Evolutionary conservation across 2,888 invertebrate genomes (phyloP).

Genomic region (Cyclophora albipunctata): DNA sequence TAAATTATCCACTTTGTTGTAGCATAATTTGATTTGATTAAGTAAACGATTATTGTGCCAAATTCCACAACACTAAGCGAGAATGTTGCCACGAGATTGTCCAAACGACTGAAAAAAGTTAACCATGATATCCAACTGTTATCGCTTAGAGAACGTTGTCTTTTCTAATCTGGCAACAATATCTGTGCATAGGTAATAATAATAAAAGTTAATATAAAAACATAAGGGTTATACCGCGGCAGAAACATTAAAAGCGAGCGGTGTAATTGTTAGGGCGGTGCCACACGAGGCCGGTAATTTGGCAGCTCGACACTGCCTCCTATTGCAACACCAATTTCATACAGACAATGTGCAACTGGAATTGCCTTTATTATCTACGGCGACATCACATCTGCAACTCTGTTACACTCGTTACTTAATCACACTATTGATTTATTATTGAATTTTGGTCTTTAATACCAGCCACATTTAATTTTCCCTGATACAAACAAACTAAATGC

Average conservation of each 20-base stretch:
- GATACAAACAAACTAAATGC: no score
- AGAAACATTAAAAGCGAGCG: constrained; percentile 28
- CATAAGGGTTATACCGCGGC: constrained; percentile 30
- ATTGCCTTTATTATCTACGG: constrained; percentile 37
- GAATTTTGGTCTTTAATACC: constrained; percentile 1
- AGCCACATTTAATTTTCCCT: not conserved
- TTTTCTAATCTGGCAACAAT: constrained; percentile 13
- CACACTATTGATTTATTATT: constrained; percentile 2
- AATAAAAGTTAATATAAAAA: constrained; percentile 42
- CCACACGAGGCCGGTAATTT: constrained; percentile 35
- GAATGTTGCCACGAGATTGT: no score
- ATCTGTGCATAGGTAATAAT: constrained; percentile 18
- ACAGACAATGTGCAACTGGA: constrained; percentile 34
- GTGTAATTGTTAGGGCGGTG: constrained; percentile 34
- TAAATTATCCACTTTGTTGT: no score
- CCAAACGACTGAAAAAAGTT: no score
- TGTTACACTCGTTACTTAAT: constrained; percentile 5
- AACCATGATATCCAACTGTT: constrained; percentile 21
- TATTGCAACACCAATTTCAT: constrained; percentile 43
- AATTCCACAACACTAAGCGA: no score
- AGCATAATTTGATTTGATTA: no score
- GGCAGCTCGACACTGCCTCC: constrained; percentile 40
- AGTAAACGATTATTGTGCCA: no score
- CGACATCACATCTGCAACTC: constrained; percentile 14
- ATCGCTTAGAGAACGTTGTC: constrained; percentile 8